Percentiles rank a stretch among this genome's conserved stretches.
phyloP scores from a whole-genome alignment of 2,797 vertebrate species.

The Ceryle rudis region DNA sequence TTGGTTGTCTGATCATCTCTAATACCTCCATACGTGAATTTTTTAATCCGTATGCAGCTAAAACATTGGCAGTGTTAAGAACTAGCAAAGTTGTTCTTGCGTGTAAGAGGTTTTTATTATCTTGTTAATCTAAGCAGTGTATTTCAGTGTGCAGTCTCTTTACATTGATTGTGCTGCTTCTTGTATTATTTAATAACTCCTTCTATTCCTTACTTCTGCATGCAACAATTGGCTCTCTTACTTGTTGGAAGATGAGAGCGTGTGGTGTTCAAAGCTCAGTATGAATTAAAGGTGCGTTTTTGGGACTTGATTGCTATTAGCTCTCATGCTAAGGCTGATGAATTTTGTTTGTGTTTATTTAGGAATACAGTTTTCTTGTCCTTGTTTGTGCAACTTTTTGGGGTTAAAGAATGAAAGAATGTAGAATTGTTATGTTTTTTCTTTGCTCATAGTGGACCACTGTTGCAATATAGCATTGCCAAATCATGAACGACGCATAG shows the following conservation, averaged over 20 bases:
- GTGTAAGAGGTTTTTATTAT: background rate
- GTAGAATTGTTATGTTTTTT: background rate
- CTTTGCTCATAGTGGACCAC: background rate
- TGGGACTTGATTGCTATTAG: slow-evolving; percentile 58
- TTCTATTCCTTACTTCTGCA: slow-evolving; percentile 71
- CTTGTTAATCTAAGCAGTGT: background rate
- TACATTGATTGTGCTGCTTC: slow-evolving; percentile 21
- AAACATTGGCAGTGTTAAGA: background rate
- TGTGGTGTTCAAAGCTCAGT: slow-evolving; percentile 70
- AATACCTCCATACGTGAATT: background rate
- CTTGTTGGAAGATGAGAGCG: slow-evolving; percentile 70
- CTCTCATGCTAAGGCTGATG: background rate
- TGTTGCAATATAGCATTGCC: background rate
- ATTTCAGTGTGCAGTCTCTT: slow-evolving; percentile 33
- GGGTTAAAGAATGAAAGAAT: background rate
- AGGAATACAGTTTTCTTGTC: background rate
- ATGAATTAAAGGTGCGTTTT: slow-evolving; percentile 71
- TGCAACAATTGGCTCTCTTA: slow-evolving; percentile 72
- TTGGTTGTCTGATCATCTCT: background rate
- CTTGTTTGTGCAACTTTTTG: background rate
- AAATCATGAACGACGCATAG: background rate
- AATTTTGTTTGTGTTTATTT: background rate
- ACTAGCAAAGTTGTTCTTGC: background rate
- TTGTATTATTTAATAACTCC: slow-evolving; percentile 55
- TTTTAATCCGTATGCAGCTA: background rate